Percentiles rank a stretch among this genome's conserved stretches.
Conservation (phyloP, 1,140 invertebrate species). For the Calliphora vicina region DNA sequence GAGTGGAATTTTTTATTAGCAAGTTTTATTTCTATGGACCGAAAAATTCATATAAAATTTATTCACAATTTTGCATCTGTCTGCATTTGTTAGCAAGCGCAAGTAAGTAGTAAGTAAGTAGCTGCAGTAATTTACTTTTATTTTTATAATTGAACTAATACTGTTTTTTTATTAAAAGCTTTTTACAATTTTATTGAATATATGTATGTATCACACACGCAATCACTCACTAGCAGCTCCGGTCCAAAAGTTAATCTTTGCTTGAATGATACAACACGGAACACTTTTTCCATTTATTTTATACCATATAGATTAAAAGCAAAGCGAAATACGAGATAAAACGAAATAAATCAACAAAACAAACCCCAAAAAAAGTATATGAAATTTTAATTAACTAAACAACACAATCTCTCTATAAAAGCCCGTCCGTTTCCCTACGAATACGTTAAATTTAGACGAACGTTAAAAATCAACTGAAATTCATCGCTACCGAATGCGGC, state of each 20-base stretch:
- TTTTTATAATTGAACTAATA: background rate
- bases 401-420: background rate
- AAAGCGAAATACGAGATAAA: background rate
- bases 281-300: background rate
- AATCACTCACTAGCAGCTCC: background rate
- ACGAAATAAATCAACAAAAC: background rate
- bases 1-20: background rate
- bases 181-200: background rate
- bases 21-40: background rate
- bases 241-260: slow-evolving; percentile 10
- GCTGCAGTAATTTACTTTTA: background rate
- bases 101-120: background rate
- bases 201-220: background rate
- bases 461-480: slow-evolving; percentile 1
- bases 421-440: background rate
- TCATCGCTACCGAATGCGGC: background rate
- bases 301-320: background rate
- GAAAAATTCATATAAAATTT: background rate
- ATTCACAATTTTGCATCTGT: background rate
- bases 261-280: background rate
- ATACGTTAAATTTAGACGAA: background rate
- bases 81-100: background rate
- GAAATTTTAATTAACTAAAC: background rate
- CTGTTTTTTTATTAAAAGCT: background rate
- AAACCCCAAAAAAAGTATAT: background rate